Evolutionary conservation across 2,888 invertebrate species (phyloP), one percentile per base, ranked within the genome.

Genomic region (Onthophagus sagittarius): DNA sequence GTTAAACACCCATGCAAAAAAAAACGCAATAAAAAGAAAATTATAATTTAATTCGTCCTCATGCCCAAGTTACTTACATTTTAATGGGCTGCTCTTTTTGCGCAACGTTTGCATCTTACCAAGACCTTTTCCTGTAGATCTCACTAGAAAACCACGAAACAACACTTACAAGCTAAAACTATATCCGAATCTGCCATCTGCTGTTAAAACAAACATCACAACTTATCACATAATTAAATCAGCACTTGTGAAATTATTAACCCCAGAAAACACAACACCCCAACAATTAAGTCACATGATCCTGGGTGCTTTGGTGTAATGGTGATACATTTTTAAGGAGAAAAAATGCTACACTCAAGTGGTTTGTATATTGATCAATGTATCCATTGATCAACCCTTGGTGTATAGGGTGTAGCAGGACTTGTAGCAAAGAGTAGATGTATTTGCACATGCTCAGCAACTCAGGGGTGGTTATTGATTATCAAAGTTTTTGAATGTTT

Each of bases 1-100:
- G 11, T 53, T 53, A 15, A 67, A 64, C 65, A 62, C 63, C 15
- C 72, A 71, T 63, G 71, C 71, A 31, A 62, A 9, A 70, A 71
- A 39, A 71, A 64, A 72, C 15, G 5, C 15, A 71, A 63, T 62
- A 62, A 71, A 62, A 71, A 62, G 15, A 9, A 67, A 23, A 31
- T 31, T 15, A 67, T 15, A 32, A 23, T 67, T 23, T n/a, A 67
- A 23, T 23, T 23, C n/a, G 3, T 23, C 23, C 11, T 9, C 64
- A 70, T 70, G 70, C 70, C 53, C 64, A n/a, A 23, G 23, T 71
- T 86, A 94, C 95, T 95, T 90, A 95, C 95, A 95, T 91, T 96
- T 95, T 88, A 94, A 92, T 85, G 95, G 95, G 88, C 95, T 95
- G 85, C 94, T 95, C 90, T 94, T 94, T 90, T 95, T 95, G 86